These are phyloP conservation scores for Ophion obscuratus DNA, from an alignment of 2,888 invertebrate genomes.

Conservation along the genomic window DNA sequence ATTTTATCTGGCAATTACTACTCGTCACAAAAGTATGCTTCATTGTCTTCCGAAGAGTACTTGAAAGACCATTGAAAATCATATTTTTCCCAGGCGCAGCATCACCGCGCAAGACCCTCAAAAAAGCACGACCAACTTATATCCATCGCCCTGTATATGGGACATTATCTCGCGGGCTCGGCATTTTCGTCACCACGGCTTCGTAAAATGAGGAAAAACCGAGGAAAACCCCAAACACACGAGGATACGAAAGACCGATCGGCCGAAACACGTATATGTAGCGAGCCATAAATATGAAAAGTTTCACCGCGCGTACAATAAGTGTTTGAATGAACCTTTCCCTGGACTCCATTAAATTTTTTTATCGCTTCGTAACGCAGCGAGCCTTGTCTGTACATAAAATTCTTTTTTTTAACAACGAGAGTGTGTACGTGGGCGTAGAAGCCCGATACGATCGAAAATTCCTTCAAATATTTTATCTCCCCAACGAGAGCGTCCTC, in stretches of 20 bases:
- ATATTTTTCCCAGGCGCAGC: no score
- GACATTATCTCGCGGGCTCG: no score
- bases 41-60: no score
- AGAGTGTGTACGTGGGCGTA: neutral
- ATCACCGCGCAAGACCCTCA: no score
- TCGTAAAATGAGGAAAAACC: neutral
- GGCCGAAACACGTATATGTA: no score
- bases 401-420: conserved; percentile 27
- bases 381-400: neutral
- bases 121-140: no score
- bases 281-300: neutral
- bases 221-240: neutral
- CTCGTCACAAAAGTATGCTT: no score
- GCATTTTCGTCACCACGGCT: no score
- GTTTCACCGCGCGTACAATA: neutral
- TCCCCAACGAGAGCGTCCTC: conserved; percentile 21
- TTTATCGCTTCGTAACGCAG: conserved; percentile 8
- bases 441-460: conserved; percentile 35
- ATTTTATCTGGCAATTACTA: no score
- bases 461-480: conserved; percentile 50
- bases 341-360: neutral
- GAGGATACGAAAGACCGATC: neutral
- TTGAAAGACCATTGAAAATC: no score
- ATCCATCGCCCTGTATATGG: no score
- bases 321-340: neutral